These are phyloP conservation scores for Onthophagus sagittarius DNA, from an alignment of 2,888 invertebrate species.

Conservation along the genomic window DNA sequence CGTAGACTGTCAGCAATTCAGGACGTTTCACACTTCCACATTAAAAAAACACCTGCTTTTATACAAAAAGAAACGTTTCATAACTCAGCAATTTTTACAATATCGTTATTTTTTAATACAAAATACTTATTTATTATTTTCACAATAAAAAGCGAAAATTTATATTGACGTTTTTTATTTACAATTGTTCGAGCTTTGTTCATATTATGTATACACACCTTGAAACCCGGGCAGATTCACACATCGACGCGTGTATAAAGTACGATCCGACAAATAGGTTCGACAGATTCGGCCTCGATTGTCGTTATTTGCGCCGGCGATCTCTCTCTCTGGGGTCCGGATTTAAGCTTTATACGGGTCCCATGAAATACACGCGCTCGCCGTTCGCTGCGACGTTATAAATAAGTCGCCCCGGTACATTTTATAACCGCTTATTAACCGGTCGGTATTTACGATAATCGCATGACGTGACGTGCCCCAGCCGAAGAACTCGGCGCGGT, in stretches of 20 bases:
- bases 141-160: too few relatives aligned
- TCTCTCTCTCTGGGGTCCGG: neutral
- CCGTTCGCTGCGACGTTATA: conserved; percentile 5
- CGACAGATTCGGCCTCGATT: conserved; percentile 9
- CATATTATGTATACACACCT: neutral
- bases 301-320: conserved; percentile 6
- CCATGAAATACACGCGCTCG: conserved; percentile 1
- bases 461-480: conserved; percentile 1
- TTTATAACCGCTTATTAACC: conserved; percentile 11
- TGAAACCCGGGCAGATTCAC: neutral
- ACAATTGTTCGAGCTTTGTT: neutral
- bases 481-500: neutral
- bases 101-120: neutral
- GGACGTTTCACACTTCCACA: neutral
- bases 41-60: neutral
- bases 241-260: neutral
- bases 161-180: too few relatives aligned
- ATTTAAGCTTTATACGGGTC: conserved; percentile 4
- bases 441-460: conserved; percentile 5
- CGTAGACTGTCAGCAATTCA: neutral
- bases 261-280: conserved; percentile 10
- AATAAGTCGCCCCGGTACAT: conserved; percentile 3
- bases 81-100: neutral
- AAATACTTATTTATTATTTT: neutral
- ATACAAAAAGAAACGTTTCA: neutral